A percentile compares a stretch with the other conserved stretches of the same genome.
These are phyloP conservation scores for Cyphomyrus plagiostoma DNA, from an alignment of 2,113 vertebrate genomes.

Conservation along the genomic window DNA sequence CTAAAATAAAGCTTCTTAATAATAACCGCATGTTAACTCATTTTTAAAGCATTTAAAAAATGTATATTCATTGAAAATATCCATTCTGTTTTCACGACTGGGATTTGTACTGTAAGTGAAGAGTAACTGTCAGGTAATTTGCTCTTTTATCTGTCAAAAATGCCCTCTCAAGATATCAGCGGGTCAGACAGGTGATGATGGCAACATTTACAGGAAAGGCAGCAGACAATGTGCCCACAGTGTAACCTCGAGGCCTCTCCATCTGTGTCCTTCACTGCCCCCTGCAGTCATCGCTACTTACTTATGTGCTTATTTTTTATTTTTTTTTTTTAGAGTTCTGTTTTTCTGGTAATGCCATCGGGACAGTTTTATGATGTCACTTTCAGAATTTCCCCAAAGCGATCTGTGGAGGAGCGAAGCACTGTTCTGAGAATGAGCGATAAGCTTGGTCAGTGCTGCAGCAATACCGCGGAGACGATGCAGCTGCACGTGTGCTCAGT, in stretches of 20 bases:
- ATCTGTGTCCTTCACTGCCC: background rate
- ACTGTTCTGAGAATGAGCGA: conserved; percentile 32
- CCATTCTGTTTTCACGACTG: background rate
- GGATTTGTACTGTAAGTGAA: background rate
- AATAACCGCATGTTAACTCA: background rate
- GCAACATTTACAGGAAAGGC: background rate
- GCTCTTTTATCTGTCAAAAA: background rate
- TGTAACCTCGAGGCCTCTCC: background rate
- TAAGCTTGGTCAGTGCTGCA: conserved; percentile 33
- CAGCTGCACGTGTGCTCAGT: background rate
- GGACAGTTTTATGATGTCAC: conserved; percentile 22
- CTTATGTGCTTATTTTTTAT: background rate
- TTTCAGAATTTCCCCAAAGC: conserved; percentile 28
- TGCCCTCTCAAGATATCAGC: background rate
- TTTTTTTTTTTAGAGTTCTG: conserved; percentile 6
- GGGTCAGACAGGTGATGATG: background rate
- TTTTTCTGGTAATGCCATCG: conserved; percentile 15
- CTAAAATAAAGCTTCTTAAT: background rate
- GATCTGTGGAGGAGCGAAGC: conserved; percentile 24
- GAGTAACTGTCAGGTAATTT: background rate
- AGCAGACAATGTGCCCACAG: background rate
- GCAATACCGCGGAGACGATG: conserved; percentile 6
- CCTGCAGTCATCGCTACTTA: background rate
- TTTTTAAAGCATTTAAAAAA: background rate
- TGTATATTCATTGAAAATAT: background rate